A percentile compares a stretch with the other conserved stretches of the same genome.
These are phyloP conservation scores for Acanthochromis polyacanthus DNA, from an alignment of 2,113 vertebrate species.

Conservation along the genomic window DNA sequence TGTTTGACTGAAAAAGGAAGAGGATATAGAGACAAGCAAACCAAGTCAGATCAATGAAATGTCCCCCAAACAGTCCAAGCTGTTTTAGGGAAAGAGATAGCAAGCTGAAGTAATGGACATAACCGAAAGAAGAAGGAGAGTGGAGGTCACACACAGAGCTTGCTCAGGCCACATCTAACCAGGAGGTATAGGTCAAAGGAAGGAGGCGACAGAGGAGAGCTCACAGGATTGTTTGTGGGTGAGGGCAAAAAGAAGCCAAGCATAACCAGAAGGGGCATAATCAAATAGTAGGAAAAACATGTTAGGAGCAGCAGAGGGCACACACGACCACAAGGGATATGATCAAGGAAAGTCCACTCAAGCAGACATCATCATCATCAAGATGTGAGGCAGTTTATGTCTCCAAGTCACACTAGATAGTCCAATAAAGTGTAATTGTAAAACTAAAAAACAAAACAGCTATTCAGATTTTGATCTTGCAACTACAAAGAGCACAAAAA, in stretches of 20 bases:
- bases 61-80: not conserved
- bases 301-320: not conserved
- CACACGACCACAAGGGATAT: not conserved
- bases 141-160: constrained; percentile 8
- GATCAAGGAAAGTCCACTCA: not conserved
- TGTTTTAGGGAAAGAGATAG: not conserved
- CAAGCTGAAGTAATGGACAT: not conserved
- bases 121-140: not conserved
- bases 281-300: not conserved
- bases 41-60: not conserved
- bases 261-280: constrained; percentile 4
- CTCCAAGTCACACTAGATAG: not conserved
- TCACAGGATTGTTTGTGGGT: not conserved
- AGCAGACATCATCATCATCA: not conserved
- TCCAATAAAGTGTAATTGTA: not conserved
- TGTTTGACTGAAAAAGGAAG: not conserved
- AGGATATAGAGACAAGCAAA: not conserved
- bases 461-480: no score
- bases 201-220: not conserved
- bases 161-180: not conserved
- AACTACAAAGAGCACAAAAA: not conserved
- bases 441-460: not conserved
- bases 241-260: constrained; percentile 3
- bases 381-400: not conserved
- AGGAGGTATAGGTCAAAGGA: constrained; percentile 17